A percentile compares a stretch with the other conserved stretches of the same genome.
Conservation (phyloP, 2,797 vertebrate species). For the Echeneis naucrates region DNA sequence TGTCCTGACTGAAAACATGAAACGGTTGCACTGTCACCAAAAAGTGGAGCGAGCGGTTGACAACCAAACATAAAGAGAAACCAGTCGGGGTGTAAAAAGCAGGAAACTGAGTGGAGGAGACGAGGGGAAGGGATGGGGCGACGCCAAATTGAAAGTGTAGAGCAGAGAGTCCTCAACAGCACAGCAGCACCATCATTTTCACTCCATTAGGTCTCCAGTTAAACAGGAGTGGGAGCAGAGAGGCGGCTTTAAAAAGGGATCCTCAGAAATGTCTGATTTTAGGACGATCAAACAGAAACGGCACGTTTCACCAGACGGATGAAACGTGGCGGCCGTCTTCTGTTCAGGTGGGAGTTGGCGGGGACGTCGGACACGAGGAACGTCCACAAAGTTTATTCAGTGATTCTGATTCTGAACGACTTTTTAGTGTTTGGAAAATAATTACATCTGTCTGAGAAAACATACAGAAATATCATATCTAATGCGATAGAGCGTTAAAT, state of each 20-base stretch:
- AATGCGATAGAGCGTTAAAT: too few species aligned
- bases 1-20: slow-evolving; percentile 24
- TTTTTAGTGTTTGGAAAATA: too few species aligned
- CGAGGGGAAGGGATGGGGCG: slow-evolving; percentile 3
- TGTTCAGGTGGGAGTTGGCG: not conserved
- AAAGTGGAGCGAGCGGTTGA: slow-evolving; percentile 27
- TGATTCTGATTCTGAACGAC: too few species aligned
- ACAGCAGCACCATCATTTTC: slow-evolving; percentile 50
- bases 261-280: slow-evolving; percentile 23
- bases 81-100: slow-evolving; percentile 17
- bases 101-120: not conserved
- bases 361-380: not conserved
- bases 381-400: too few species aligned
- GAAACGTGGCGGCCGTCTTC: not conserved
- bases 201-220: slow-evolving; percentile 63
- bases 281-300: not conserved
- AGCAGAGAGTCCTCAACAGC: slow-evolving; percentile 35
- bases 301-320: too few species aligned
- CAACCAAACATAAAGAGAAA: slow-evolving; percentile 14
- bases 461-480: too few species aligned
- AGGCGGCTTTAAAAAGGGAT: slow-evolving; percentile 26
- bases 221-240: slow-evolving; percentile 27
- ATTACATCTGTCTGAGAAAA: too few species aligned
- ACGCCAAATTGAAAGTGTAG: slow-evolving; percentile 58
- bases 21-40: slow-evolving; percentile 21